These are phyloP conservation scores for Sturnus vulgaris DNA, from an alignment of 2,113 vertebrate genomes.

Conservation along the genomic window DNA sequence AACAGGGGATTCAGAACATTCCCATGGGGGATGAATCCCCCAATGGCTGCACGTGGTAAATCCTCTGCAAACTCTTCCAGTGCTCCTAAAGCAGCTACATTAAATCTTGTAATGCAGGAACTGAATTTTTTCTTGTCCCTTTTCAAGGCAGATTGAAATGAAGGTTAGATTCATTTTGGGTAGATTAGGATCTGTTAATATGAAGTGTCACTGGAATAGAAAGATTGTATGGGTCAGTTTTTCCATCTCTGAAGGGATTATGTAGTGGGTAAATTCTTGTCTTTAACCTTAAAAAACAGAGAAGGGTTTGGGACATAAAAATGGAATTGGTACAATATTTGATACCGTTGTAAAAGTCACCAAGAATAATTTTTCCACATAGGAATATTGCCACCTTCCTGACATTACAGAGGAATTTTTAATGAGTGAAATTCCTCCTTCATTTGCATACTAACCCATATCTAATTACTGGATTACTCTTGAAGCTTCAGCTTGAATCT, in stretches of 20 bases:
- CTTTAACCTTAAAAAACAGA: background rate
- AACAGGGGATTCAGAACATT: background rate
- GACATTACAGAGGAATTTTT: background rate
- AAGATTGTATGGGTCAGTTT: background rate
- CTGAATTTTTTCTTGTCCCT: background rate
- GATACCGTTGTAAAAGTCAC: background rate
- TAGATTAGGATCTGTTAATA: background rate
- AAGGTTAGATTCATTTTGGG: background rate
- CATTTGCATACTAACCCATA: background rate
- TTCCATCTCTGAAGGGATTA: background rate
- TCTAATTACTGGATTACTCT: background rate
- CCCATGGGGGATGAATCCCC: background rate
- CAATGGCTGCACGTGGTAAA: accelerated
- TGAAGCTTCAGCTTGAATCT: background rate
- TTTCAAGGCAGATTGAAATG: background rate
- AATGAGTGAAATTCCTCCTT: background rate
- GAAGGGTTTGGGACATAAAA: background rate
- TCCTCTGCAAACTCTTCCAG: background rate
- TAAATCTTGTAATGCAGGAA: background rate
- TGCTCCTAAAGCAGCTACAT: background rate
- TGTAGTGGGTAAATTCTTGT: background rate
- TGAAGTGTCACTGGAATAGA: background rate
- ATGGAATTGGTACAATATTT: background rate
- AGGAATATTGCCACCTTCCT: background rate
- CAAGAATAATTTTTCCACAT: background rate